A percentile compares a stretch with the other conserved stretches of the same genome.
Conservation (phyloP, 2,113 vertebrate genomes). For the Misgurnus anguillicaudatus region DNA sequence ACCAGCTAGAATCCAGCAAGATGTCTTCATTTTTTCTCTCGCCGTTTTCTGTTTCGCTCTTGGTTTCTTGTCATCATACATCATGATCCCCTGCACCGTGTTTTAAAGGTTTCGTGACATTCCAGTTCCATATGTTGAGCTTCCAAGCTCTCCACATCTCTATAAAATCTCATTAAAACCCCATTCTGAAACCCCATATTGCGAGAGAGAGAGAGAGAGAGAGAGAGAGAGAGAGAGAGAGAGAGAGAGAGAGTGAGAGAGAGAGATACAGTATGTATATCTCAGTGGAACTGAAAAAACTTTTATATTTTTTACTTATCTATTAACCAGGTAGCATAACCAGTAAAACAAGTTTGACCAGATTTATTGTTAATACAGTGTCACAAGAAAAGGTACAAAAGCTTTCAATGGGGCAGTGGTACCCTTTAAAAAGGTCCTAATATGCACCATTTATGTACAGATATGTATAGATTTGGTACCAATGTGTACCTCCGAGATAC, state of each 20-base stretch:
- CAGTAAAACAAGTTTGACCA: no score
- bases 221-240: conserved; percentile 13
- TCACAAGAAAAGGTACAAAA: no score
- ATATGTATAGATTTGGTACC: no score
- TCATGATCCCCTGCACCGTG: conserved; percentile 1
- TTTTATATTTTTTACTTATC: no score
- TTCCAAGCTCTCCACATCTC: conserved; percentile 34
- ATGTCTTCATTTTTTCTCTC: not conserved
- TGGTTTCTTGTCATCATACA: not conserved
- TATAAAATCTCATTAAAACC: conserved; percentile 52
- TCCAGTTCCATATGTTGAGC: conserved; percentile 50
- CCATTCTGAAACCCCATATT: conserved; percentile 18
- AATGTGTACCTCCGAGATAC: no score
- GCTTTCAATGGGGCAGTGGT: no score
- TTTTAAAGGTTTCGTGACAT: conserved; percentile 47
- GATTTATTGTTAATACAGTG: no score
- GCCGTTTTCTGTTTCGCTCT: not conserved
- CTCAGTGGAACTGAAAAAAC: no score
- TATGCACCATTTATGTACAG: no score
- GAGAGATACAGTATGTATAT: not conserved
- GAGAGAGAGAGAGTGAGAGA: not conserved
- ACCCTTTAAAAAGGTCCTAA: no score
- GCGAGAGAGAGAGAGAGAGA: conserved; percentile 18
- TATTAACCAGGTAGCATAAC: no score
- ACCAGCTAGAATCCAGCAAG: no score